Evolutionary conservation across 2,888 invertebrate genomes (phyloP).

Genomic region (Metacarcinus magister): DNA sequence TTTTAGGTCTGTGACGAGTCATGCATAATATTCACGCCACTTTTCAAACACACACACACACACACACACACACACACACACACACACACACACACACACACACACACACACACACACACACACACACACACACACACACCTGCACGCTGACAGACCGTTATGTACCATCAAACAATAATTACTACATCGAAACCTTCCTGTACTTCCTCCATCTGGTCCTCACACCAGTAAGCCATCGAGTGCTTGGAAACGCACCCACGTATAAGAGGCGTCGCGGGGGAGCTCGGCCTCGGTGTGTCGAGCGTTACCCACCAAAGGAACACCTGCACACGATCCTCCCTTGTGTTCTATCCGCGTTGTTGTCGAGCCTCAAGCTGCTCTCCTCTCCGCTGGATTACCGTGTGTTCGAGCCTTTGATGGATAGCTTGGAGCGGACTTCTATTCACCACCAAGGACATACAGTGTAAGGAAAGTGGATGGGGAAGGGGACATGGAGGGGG

Average conservation of each 20-base stretch:
- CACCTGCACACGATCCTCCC: neutral
- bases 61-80: slow-evolving; percentile 31
- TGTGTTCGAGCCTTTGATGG: neutral
- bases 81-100: slow-evolving; percentile 44
- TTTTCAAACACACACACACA: neutral
- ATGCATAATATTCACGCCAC: neutral
- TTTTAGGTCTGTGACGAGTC: neutral
- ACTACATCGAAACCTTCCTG: neutral
- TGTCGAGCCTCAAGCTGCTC: neutral
- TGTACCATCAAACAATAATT: neutral
- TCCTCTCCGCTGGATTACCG: neutral
- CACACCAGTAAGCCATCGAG: neutral
- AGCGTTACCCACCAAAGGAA: neutral
- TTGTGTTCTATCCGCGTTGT: neutral
- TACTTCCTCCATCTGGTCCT: neutral
- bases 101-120: slow-evolving; percentile 34
- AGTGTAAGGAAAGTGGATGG: neutral
- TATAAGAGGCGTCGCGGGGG: neutral
- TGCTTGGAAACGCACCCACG: neutral
- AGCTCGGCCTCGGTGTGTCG: neutral
- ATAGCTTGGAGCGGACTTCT: neutral
- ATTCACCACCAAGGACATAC: neutral
- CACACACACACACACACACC: neutral
- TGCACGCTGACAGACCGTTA: neutral
- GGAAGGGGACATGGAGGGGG: neutral